Percentiles rank a stretch among this genome's conserved stretches.
phyloP scores from a whole-genome alignment of 2,888 invertebrate species.

The Xestia sexstrigata region DNA sequence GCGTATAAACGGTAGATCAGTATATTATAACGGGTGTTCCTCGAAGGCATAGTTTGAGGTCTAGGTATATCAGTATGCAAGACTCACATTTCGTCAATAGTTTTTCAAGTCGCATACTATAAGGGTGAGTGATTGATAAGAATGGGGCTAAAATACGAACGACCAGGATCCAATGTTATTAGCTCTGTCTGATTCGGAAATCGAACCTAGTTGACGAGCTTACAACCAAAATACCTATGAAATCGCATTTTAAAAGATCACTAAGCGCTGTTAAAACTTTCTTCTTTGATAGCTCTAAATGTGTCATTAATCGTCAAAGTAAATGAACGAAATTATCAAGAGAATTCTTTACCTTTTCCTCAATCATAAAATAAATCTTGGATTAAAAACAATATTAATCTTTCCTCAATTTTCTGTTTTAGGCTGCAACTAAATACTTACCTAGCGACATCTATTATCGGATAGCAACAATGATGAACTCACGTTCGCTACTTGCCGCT shows the following conservation, averaged over 20 bases:
- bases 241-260: background rate
- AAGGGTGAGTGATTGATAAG: background rate
- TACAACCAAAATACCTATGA: background rate
- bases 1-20: background rate
- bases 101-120: background rate
- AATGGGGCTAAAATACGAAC: background rate
- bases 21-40: background rate
- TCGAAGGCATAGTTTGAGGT: background rate
- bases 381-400: background rate
- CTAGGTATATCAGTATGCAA: background rate
- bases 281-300: background rate
- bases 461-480: constrained; percentile 78
- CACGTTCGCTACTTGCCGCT: constrained; percentile 83
- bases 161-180: no score
- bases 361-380: background rate
- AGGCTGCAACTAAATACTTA: constrained; percentile 56
- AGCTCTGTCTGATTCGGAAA: no score
- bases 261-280: background rate
- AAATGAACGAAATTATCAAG: background rate
- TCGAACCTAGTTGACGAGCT: background rate
- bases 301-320: background rate
- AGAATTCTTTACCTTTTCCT: background rate
- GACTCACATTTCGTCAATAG: background rate
- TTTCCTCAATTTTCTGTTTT: constrained; percentile 34
- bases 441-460: constrained; percentile 78